Evolutionary conservation across 1,140 invertebrate genomes (phyloP).

Genomic region (silkworm (Bombyx mori)): ASM3026992v2 NC_085131.1:6314001-6314500

Average conservation of each 20-base stretch:
- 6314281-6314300: background rate
- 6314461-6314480: background rate
- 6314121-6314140: too few species aligned
- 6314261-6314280: background rate
- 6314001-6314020: slow-evolving; percentile 48
- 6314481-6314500: too few species aligned
- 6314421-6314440: slow-evolving; percentile 13
- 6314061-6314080: background rate
- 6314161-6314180: too few species aligned
- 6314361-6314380: slow-evolving; percentile 27
- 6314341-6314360: slow-evolving; percentile 5
- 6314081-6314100: too few species aligned
- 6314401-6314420: slow-evolving; percentile 26
- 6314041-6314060: slow-evolving; percentile 3
- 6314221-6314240: too few species aligned
- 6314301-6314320: background rate
- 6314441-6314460: slow-evolving; percentile 9
- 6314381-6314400: slow-evolving; percentile 20
- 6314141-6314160: too few species aligned
- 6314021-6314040: slow-evolving; percentile 54
- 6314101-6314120: too few species aligned
- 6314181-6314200: too few species aligned
- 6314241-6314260: too few species aligned
- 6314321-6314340: slow-evolving; percentile 12
- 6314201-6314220: too few species aligned